Evolutionary conservation across 2,113 vertebrate genomes (phyloP).

Genomic region (Equus przewalskii): DNA sequence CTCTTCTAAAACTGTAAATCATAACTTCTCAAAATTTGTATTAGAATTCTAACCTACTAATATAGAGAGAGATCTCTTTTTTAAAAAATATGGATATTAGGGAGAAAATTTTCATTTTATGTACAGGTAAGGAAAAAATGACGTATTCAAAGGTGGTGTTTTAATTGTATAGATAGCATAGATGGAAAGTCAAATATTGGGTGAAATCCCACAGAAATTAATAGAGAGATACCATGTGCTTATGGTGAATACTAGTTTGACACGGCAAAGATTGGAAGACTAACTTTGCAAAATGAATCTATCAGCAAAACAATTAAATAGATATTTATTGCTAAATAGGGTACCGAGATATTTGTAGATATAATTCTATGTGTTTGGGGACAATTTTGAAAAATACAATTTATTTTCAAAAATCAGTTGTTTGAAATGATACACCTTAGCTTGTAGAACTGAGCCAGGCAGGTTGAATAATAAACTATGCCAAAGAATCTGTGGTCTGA

Average conservation of each 20-base stretch:
- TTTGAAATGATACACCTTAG: neutral
- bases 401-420: neutral
- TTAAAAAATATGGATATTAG: neutral
- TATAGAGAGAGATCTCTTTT: neutral
- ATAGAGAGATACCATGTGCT: neutral
- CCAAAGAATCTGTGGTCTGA: neutral
- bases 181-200: neutral
- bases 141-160: neutral
- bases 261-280: neutral
- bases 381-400: neutral
- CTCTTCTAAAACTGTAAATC: constrained; percentile 39
- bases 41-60: neutral
- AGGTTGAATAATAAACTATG: neutral
- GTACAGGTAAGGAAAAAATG: neutral
- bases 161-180: neutral
- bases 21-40: constrained; percentile 35
- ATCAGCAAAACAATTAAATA: neutral
- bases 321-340: neutral
- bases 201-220: neutral
- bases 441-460: neutral
- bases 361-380: neutral
- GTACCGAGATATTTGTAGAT: neutral
- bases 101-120: neutral
- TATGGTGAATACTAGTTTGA: neutral
- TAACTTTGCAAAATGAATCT: neutral